Base-by-base conservation (phyloP, 2,888 invertebrate species). In the Ophioninae sp. region DNA sequence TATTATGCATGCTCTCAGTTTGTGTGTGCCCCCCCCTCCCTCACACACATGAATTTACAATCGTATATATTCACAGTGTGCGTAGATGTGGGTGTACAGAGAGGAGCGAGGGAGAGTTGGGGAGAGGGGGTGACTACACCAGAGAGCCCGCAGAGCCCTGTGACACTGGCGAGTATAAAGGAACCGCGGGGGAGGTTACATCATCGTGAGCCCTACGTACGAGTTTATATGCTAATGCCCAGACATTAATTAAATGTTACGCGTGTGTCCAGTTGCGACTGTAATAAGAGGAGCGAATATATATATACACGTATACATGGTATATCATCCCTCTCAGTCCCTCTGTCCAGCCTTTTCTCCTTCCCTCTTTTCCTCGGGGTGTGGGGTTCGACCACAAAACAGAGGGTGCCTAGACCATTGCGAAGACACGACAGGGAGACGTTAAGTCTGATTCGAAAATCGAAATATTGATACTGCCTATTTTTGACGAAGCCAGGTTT, bases 171-270 rank as follows among this genome's bases (percentile, higher is more conserved):
- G 84, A 74, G 85, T 86, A 78, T 78, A 78, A 74, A 78, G 76
- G 74, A 78, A 78, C 70, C 50, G 57, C 62, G 70, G 85, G 85
- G 78, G 77, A 76, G 81, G 82, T 85, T 85, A 86, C 88, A 88
- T 89, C 86, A 86, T 84, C 85, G 76, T 79, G 85, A 86, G 75
- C 78, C 65, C 81, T 84, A 81, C 87, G 87, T 87, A 85, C 87
- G 88, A 89, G 88, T 90, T 89, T 90, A 87, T 88, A 90, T 90
- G 89, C 89, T 89, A 90, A 90, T 90, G 88, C 87, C 44, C 86
- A 83, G 85, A 88, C 88, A 89, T 89, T 89, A 90, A 90, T 90
- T 90, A 89, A 90, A 89, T 86, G 88, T 86, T 85, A 81, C 86
- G 86, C 88, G 87, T 85, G 83, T 83, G 87, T 85, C 84, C 79